Base-by-base conservation (phyloP, 1,140 invertebrate genomes). In the Drosophila simulans region DNA sequence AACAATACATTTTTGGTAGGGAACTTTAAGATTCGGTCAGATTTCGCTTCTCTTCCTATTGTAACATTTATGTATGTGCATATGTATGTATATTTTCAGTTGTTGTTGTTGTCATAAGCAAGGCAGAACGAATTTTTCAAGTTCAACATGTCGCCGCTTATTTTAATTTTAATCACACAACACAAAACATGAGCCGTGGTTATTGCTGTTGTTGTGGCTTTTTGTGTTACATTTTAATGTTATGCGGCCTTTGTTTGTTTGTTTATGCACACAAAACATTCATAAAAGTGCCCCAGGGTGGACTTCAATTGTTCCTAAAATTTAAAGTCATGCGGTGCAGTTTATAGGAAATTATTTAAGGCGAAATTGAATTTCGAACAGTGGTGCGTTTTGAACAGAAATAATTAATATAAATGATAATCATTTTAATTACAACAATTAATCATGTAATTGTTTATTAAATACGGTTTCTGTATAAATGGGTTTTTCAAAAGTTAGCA, bases 141-240 rank as follows among this genome's bases (percentile, higher is more conserved):
- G 77, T 79, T 79, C 77, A 79, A 68, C 77, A 74, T 80, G 70
- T 75, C 68, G 51, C 45, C 60, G 55, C 68, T 51, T 79, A 56
- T 74, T 80, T 68, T 74, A 65, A 57, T 80, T 80, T 80, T 80
- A 79, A 79, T 79, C 76, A 59, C 62, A 78, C 53, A 63, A 68
- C 48, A 70, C 66, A 69, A 54, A 66, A 70, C 66, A 74, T 59
- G 65, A 62, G 37, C 54, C 60, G 43, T 56, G 55, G 59, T 79
- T 65, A 46, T 59, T 53, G 17, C 43, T 59, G 35, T 69, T 63
- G 35, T 48, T 77, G 51, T 77, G 65, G 63, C 51, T 70, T 68
- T 62, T 54, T 52, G 48, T 52, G 43, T 69, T 53, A 62, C 63
- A 68, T 76, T 59, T 66, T 72, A 72, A 71, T 73, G 62, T 56